A percentile compares a stretch with the other conserved stretches of the same genome.
phyloP scores from a whole-genome alignment of 2,888 invertebrate genomes.

The Chironomus tentans region DNA sequence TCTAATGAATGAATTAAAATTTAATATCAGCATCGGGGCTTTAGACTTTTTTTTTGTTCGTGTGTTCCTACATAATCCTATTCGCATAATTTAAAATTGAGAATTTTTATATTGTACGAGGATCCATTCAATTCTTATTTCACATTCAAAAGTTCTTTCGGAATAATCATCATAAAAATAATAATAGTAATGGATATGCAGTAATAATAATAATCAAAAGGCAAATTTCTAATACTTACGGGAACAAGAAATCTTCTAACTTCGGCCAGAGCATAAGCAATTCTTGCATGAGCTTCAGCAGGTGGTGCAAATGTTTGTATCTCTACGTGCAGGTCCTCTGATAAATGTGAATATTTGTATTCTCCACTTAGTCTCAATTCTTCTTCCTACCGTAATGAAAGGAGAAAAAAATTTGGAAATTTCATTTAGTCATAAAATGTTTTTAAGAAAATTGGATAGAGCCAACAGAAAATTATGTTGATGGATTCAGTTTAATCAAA shows the following conservation, averaged over 20 bases:
- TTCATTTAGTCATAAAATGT: neutral
- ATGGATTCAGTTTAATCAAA: no score
- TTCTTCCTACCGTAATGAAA: slow-evolving; percentile 58
- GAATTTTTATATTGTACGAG: no score
- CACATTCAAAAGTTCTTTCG: no score
- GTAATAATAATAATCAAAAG: no score
- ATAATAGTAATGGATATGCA: no score
- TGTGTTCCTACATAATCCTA: no score
- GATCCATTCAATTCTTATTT: no score
- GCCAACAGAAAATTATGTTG: no score
- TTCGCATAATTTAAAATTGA: no score
- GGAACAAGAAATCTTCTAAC: slow-evolving; percentile 71
- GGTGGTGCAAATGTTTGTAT: slow-evolving; percentile 86
- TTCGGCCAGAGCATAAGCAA: slow-evolving; percentile 74
- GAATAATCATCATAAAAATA: no score
- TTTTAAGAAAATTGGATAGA: no score
- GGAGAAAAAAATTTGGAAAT: neutral
- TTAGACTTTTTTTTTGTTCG: no score
- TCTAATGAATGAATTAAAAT: slow-evolving; percentile 21
- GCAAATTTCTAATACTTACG: slow-evolving; percentile 44
- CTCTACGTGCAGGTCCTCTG: slow-evolving; percentile 85
- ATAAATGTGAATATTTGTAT: slow-evolving; percentile 86
- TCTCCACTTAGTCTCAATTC: slow-evolving; percentile 82
- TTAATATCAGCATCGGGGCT: neutral
- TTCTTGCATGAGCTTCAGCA: slow-evolving; percentile 79